Percentiles rank a stretch among this genome's conserved stretches.
Conservation (phyloP, 2,113 vertebrate species). For the Maylandia zebra region DNA sequence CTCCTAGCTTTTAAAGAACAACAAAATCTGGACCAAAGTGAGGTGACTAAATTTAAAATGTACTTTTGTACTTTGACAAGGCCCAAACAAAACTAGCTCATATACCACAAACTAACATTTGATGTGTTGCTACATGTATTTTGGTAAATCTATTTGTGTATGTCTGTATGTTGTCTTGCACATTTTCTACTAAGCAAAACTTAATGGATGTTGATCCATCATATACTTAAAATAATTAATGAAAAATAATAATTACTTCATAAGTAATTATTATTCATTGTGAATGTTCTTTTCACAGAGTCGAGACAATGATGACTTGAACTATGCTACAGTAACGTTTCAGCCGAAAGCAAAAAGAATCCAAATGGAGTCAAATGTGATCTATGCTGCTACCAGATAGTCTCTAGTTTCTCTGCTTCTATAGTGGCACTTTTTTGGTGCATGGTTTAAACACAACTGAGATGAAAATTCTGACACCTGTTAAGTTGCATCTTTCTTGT, state of each 20-base stretch:
- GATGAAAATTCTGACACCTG: no score
- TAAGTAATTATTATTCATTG: fast-evolving
- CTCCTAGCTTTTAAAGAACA: background rate
- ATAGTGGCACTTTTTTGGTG: fast-evolving
- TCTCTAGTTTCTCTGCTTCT: fast-evolving
- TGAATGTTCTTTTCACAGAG: background rate
- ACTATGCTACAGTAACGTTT: background rate
- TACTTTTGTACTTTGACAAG: fast-evolving
- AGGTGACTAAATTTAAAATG: background rate
- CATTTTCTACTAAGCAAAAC: background rate
- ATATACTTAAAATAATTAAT: no score
- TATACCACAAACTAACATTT: background rate
- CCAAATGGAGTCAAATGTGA: background rate
- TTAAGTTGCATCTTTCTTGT: no score
- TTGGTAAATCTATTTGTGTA: fast-evolving
- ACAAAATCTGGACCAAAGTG: fast-evolving
- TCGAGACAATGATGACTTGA: background rate
- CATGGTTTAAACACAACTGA: background rate
- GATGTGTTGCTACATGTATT: background rate
- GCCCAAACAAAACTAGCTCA: fast-evolving
- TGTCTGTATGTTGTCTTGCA: background rate
- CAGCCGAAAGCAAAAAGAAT: background rate
- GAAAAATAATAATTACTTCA: background rate
- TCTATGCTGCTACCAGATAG: background rate
- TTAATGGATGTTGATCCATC: background rate